These are phyloP conservation scores for Leptopilina boulardi DNA, from an alignment of 1,140 invertebrate genomes.

Conservation along the genomic window DNA sequence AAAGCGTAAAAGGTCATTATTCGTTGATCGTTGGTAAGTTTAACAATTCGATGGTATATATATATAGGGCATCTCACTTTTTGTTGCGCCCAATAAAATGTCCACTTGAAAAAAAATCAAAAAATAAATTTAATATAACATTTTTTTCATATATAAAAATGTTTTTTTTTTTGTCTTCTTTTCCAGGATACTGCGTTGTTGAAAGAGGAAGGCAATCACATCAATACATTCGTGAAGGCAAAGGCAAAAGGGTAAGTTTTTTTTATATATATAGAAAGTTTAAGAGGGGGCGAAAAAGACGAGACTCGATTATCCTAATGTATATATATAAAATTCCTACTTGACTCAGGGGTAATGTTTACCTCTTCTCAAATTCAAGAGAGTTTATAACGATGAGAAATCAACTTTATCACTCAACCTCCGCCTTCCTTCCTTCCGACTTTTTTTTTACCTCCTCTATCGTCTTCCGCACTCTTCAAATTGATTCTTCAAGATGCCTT, in stretches of 20 bases:
- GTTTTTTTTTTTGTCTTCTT: slow-evolving; percentile 57
- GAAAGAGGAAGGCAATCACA: slow-evolving; percentile 85
- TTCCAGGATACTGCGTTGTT: slow-evolving; percentile 86
- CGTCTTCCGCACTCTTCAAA: neutral
- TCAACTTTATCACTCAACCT: slow-evolving; percentile 9
- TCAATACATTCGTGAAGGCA: slow-evolving; percentile 85
- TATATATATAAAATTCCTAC: slow-evolving; percentile 3
- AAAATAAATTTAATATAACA: no score
- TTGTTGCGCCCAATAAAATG: neutral
- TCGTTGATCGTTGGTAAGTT: neutral
- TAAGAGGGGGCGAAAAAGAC: slow-evolving; percentile 43
- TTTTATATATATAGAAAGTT: no score
- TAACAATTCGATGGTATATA: neutral
- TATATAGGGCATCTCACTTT: no score
- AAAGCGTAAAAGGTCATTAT: neutral
- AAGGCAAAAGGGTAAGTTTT: slow-evolving; percentile 83
- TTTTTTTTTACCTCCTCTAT: neutral
- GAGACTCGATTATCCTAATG: slow-evolving; percentile 1
- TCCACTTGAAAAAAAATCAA: neutral
- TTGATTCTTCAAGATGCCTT: neutral
- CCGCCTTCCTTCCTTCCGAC: neutral
- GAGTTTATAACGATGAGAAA: slow-evolving; percentile 24
- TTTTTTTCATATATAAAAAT: no score
- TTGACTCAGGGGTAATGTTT: neutral
- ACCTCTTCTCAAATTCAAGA: neutral